A percentile compares a stretch with the other conserved stretches of the same genome.
Conservation (phyloP, 1,140 invertebrate species). For the Neuroterus valhalla region DNA sequence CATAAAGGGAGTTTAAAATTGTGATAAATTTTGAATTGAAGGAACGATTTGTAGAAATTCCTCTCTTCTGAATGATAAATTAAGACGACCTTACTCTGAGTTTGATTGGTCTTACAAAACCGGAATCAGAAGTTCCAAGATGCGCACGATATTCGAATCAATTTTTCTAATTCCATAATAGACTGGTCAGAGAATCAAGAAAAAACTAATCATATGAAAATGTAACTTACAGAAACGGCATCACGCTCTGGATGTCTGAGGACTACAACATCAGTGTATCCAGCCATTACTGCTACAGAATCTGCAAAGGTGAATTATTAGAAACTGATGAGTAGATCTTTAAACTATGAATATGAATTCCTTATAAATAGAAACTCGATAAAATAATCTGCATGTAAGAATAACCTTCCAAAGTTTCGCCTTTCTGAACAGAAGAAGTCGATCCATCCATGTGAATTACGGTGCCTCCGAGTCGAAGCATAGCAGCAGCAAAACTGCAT, state of each 20-base stretch:
- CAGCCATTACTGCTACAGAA: slow-evolving; percentile 88
- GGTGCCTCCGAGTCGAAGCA: slow-evolving; percentile 94
- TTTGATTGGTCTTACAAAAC: no score
- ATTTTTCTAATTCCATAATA: no score
- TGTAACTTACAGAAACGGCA: slow-evolving; percentile 91
- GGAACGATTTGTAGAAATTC: no score
- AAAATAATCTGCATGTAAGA: not conserved
- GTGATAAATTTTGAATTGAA: no score
- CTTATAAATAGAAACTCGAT: not conserved
- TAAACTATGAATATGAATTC: not conserved
- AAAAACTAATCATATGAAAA: no score
- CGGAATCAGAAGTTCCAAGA: no score
- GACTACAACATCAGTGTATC: slow-evolving; percentile 94
- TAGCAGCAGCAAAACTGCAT: slow-evolving; percentile 96
- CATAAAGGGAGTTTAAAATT: no score
- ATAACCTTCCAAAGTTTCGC: slow-evolving; percentile 92
- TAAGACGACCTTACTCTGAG: no score
- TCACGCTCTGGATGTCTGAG: slow-evolving; percentile 94
- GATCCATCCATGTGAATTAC: slow-evolving; percentile 93
- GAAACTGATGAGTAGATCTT: not conserved
- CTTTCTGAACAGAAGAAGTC: slow-evolving; percentile 96
- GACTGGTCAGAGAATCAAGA: no score
- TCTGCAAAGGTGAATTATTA: slow-evolving; percentile 74
- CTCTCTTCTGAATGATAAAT: no score
- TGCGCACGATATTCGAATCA: no score